These are phyloP conservation scores for Sminthurinus signatus DNA, from an alignment of 1,140 invertebrate species.

Conservation along the genomic window DNA sequence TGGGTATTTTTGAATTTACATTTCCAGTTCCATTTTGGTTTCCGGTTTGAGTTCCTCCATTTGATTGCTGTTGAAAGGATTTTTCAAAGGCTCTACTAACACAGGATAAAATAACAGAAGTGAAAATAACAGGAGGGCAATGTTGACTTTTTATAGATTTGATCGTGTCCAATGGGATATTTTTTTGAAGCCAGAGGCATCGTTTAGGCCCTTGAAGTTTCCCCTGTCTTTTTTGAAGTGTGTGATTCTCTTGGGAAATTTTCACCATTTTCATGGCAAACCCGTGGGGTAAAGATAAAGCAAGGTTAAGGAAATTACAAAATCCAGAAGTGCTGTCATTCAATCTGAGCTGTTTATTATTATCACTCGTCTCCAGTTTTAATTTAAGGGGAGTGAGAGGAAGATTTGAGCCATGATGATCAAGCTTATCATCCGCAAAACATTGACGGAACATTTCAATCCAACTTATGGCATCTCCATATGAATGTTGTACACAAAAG, in stretches of 20 bases:
- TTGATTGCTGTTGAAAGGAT: not conserved
- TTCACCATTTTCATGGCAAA: conserved; percentile 23
- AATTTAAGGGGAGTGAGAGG: conserved; percentile 14
- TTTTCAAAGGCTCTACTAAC: conserved; percentile 22
- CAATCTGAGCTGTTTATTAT: not conserved
- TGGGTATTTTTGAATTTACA: conserved; percentile 21
- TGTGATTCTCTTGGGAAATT: conserved; percentile 17
- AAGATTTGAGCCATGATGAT: too few relatives aligned
- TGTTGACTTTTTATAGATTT: conserved; percentile 19
- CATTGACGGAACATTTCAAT: conserved; percentile 29
- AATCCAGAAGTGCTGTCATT: too few relatives aligned
- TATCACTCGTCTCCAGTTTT: not conserved
- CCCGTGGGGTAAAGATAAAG: conserved; percentile 16
- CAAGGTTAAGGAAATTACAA: not conserved
- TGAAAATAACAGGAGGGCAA: conserved; percentile 17
- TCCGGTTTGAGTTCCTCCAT: too few relatives aligned
- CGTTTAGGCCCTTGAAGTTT: conserved; percentile 19
- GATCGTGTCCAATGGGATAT: conserved; percentile 21
- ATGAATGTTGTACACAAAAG: conserved; percentile 29
- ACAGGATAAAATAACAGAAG: conserved; percentile 23
- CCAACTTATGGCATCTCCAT: conserved; percentile 28
- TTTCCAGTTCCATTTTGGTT: too few relatives aligned
- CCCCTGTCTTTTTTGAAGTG: conserved; percentile 20
- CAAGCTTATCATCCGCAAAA: conserved; percentile 23
- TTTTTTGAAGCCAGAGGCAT: conserved; percentile 23